A percentile compares a stretch with the other conserved stretches of the same genome.
phyloP scores from a whole-genome alignment of 2,888 invertebrate genomes.

The Leptinotarsa peninsularis region DNA sequence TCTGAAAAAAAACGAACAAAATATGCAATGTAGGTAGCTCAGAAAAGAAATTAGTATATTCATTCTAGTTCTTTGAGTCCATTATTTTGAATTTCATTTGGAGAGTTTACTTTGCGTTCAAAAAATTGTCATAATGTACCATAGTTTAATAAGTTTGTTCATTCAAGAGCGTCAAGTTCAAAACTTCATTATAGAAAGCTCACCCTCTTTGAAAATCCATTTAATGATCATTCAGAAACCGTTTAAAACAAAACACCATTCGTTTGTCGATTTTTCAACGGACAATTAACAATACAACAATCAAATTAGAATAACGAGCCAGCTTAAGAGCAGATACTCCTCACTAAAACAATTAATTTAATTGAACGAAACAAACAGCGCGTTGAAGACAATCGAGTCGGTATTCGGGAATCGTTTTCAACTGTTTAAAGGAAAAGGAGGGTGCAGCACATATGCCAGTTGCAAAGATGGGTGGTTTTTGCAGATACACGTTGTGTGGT shows the following conservation, averaged over 20 bases:
- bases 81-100: too few relatives aligned
- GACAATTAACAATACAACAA: constrained; percentile 52
- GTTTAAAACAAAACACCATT: neutral
- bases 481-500: constrained; percentile 12
- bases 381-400: constrained; percentile 55
- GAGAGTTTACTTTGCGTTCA: too few relatives aligned
- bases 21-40: too few relatives aligned
- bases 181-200: neutral
- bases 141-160: too few relatives aligned
- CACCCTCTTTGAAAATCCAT: neutral
- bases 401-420: constrained; percentile 29
- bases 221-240: neutral
- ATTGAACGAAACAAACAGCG: constrained; percentile 58
- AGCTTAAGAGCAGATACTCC: constrained; percentile 49
- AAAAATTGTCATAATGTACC: too few relatives aligned
- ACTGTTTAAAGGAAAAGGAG: constrained; percentile 8
- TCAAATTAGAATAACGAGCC: constrained; percentile 56
- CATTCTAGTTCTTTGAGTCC: too few relatives aligned
- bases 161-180: neutral
- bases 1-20: too few relatives aligned
- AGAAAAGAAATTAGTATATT: too few relatives aligned
- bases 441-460: constrained; percentile 14
- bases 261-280: constrained; percentile 18
- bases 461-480: constrained; percentile 21
- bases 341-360: constrained; percentile 56